Conservation (phyloP, 2,797 vertebrate genomes). For the Cynodonichthys magdalenae region DNA sequence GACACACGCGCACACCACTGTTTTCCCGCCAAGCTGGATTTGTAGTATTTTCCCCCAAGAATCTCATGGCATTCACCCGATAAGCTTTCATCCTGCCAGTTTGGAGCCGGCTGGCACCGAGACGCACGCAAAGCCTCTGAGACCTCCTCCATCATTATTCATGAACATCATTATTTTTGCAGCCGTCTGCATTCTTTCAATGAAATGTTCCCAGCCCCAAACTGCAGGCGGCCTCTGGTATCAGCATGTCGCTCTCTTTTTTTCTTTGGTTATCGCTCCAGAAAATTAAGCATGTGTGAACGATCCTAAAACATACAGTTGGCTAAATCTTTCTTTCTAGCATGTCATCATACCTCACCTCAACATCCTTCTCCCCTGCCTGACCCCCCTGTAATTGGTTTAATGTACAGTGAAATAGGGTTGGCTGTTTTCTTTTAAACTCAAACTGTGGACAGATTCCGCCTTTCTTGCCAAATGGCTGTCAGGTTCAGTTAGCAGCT, state of each 20-base stretch:
- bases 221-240: constrained; percentile 56
- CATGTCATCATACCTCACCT: constrained; percentile 23
- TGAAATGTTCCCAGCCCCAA: constrained; percentile 46
- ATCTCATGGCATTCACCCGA: constrained; percentile 65
- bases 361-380: constrained; percentile 1
- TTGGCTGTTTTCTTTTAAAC: constrained; percentile 62
- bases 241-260: constrained; percentile 57
- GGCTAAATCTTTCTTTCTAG: constrained; percentile 47
- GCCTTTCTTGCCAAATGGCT: constrained; percentile 54
- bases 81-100: constrained; percentile 68
- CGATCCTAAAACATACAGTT: constrained; percentile 46
- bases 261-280: constrained; percentile 27
- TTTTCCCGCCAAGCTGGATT: constrained; percentile 69
- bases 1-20: constrained; percentile 38
- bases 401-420: constrained; percentile 77
- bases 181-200: constrained; percentile 62
- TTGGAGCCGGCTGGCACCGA: constrained; percentile 60
- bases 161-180: constrained; percentile 73
- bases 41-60: constrained; percentile 57
- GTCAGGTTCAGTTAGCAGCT: constrained; percentile 67
- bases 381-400: constrained; percentile 64
- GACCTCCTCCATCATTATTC: constrained; percentile 72
- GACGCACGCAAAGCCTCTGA: constrained; percentile 65
- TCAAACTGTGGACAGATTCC: constrained; percentile 61
- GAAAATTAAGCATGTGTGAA: constrained; percentile 45